Conservation (phyloP, 2,888 invertebrate species). For the Leucophenga montana region DNA sequence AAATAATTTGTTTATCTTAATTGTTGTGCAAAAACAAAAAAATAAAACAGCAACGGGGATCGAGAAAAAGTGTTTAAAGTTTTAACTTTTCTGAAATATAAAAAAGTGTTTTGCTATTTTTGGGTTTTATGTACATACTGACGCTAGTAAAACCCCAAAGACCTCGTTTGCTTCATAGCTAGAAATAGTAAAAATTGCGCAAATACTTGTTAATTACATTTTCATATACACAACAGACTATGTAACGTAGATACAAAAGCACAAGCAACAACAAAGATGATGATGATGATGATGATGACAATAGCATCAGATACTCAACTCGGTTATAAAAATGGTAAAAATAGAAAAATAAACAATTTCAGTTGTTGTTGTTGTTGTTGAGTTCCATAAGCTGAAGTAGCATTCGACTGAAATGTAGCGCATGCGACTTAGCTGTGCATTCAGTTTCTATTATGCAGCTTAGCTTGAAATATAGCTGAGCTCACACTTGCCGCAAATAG, state of each 20-base stretch:
- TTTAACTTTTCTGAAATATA: not conserved
- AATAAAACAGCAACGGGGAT: not conserved
- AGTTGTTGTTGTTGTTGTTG: too few relatives aligned
- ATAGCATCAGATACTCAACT: not conserved
- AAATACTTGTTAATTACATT: constrained; percentile 28
- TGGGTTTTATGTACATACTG: too few relatives aligned
- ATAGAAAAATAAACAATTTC: not conserved
- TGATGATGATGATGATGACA: not conserved
- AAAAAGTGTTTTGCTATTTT: not conserved
- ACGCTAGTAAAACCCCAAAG: too few relatives aligned
- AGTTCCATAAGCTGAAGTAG: not conserved
- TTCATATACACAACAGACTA: constrained; percentile 20
- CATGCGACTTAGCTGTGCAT: not conserved
- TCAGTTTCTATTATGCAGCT: not conserved
- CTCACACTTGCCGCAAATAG: constrained; percentile 10
- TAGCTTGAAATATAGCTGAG: too few relatives aligned
- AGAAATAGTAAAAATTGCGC: constrained; percentile 14
- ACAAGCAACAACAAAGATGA: too few relatives aligned
- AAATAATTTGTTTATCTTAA: not conserved
- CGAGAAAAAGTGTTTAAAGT: too few relatives aligned
- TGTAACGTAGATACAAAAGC: not conserved
- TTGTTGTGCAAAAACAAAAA: constrained; percentile 6
- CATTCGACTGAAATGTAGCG: not conserved
- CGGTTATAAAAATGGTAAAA: not conserved
- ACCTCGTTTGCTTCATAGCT: too few relatives aligned